Evolutionary conservation across 2,888 invertebrate genomes (phyloP).

Genomic region (Diarsia dahlii): DNA sequence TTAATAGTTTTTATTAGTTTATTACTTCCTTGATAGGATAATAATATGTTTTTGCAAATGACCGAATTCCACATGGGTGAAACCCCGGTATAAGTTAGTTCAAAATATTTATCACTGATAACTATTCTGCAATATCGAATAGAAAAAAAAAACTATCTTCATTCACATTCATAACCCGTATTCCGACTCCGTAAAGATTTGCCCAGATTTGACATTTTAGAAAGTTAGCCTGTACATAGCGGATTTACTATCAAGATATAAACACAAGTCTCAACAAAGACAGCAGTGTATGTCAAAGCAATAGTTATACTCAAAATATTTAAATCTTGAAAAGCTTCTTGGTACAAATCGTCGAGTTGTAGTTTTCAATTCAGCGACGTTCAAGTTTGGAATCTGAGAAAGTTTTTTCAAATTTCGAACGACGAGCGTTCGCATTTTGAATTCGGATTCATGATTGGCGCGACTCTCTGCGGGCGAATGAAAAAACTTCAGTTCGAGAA

Average conservation of each 20-base stretch:
- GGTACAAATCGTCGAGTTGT: slow-evolving; percentile 15
- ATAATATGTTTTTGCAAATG: not conserved
- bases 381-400: slow-evolving; percentile 52
- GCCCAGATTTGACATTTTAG: not conserved
- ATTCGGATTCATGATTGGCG: slow-evolving; percentile 60
- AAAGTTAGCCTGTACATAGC: not conserved
- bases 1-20: too few species aligned
- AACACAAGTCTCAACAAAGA: not conserved
- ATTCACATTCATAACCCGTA: not conserved
- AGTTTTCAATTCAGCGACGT: slow-evolving; percentile 60
- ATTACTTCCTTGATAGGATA: too few species aligned
- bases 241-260: not conserved
- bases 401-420: slow-evolving; percentile 59
- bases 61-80: not conserved
- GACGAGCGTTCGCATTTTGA: slow-evolving; percentile 46
- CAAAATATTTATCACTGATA: not conserved
- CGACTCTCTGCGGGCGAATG: slow-evolving; percentile 48
- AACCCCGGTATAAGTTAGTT: not conserved
- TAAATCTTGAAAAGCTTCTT: not conserved
- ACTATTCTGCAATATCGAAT: not conserved
- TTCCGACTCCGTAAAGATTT: not conserved
- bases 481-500: slow-evolving; percentile 56
- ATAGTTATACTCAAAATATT: not conserved
- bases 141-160: not conserved
- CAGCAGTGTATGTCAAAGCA: not conserved